Conservation (phyloP, 2,888 invertebrate genomes). For the Xylota segnis region DNA sequence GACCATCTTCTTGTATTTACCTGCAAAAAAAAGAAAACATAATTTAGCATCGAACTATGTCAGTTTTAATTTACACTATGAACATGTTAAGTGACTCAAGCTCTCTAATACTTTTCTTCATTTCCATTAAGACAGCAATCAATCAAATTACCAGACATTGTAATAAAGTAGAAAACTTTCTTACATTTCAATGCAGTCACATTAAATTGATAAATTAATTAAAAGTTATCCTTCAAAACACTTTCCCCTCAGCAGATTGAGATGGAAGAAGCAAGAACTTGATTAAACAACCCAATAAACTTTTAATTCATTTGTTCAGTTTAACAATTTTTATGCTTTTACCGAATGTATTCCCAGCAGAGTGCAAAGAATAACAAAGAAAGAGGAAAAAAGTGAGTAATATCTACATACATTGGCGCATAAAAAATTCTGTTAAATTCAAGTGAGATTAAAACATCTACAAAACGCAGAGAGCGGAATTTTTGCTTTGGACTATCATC, state of each 20-base stretch:
- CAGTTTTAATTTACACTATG: no score
- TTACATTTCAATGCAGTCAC: neutral
- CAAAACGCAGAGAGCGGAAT: slow-evolving; percentile 22
- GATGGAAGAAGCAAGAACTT: neutral
- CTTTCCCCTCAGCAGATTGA: neutral
- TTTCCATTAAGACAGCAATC: neutral
- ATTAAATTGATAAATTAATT: neutral
- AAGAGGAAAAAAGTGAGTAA: slow-evolving; percentile 2
- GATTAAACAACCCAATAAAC: slow-evolving; percentile 40
- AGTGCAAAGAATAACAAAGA: neutral
- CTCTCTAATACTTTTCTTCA: neutral
- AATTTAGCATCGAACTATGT: neutral
- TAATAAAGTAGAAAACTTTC: neutral
- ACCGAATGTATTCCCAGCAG: slow-evolving; percentile 22
- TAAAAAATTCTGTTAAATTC: slow-evolving; percentile 34
- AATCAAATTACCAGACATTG: neutral
- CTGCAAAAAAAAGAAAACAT: neutral
- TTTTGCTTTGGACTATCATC: slow-evolving; percentile 31
- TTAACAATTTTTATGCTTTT: slow-evolving; percentile 19
- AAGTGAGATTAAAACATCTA: slow-evolving; percentile 54
- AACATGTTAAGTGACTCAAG: neutral
- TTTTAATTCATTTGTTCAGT: slow-evolving; percentile 44
- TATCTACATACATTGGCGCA: slow-evolving; percentile 25
- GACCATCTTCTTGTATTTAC: neutral
- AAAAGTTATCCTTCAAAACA: neutral